A percentile compares a stretch with the other conserved stretches of the same genome.
Evolutionary conservation across 2,888 invertebrate species (phyloP).

Genomic region (Periphyllus acericola): DNA sequence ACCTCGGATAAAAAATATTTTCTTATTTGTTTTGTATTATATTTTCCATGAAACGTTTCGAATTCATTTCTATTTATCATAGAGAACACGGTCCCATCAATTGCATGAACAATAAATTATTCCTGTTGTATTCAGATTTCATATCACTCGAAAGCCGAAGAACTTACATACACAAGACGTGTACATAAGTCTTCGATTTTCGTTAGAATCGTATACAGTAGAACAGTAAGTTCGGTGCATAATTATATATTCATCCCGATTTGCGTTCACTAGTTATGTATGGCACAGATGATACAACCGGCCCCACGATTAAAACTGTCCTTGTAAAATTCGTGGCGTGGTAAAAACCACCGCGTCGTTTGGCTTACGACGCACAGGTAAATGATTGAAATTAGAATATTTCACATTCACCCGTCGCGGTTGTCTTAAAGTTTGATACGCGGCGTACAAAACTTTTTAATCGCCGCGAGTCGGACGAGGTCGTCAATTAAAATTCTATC

Average conservation of each 20-base stretch:
- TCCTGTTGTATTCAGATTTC: too few species aligned
- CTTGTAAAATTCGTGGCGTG: background rate
- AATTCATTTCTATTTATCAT: too few species aligned
- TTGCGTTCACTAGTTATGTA: background rate
- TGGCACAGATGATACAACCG: background rate
- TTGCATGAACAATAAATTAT: too few species aligned
- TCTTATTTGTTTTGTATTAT: too few species aligned
- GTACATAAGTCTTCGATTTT: too few species aligned
- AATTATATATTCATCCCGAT: background rate
- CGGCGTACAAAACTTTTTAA: constrained; percentile 40
- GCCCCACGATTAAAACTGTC: background rate
- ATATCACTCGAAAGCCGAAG: too few species aligned
- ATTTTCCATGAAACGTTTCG: too few species aligned
- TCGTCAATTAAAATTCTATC: constrained; percentile 56
- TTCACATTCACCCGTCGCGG: background rate
- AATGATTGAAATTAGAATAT: constrained; percentile 27
- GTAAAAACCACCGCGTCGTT: background rate
- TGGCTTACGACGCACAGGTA: background rate
- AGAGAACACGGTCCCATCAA: too few species aligned
- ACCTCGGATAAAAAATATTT: too few species aligned
- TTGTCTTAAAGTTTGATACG: constrained; percentile 1
- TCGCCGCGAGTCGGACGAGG: background rate
- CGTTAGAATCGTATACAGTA: too few species aligned
- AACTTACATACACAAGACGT: too few species aligned
- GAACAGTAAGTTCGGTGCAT: too few species aligned